Conservation (phyloP, 2,113 vertebrate genomes). For the zebrafish (Danio rerio) region GRCz12tu NC_133196.1:7613501-7614000, state of each 20-base stretch:
- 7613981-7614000: constrained; percentile 62
- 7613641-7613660: neutral
- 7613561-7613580: no score
- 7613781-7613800: neutral
- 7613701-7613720: neutral
- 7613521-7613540: no score
- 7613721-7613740: constrained; percentile 15
- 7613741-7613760: constrained; percentile 11
- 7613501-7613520: no score
- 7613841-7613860: constrained; percentile 60
- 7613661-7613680: no score
- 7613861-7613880: no score
- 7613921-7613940: constrained; percentile 61
- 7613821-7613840: constrained; percentile 50
- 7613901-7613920: constrained; percentile 33
- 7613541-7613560: no score
- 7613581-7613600: no score
- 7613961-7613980: constrained; percentile 64
- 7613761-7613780: constrained; percentile 29
- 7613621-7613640: neutral
- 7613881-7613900: no score
- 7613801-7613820: constrained; percentile 6
- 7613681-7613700: neutral
- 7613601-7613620: neutral
- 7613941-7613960: constrained; percentile 63